phyloP scores from a whole-genome alignment of 2,113 vertebrate genomes.

The Chroicocephalus ridibundus region DNA sequence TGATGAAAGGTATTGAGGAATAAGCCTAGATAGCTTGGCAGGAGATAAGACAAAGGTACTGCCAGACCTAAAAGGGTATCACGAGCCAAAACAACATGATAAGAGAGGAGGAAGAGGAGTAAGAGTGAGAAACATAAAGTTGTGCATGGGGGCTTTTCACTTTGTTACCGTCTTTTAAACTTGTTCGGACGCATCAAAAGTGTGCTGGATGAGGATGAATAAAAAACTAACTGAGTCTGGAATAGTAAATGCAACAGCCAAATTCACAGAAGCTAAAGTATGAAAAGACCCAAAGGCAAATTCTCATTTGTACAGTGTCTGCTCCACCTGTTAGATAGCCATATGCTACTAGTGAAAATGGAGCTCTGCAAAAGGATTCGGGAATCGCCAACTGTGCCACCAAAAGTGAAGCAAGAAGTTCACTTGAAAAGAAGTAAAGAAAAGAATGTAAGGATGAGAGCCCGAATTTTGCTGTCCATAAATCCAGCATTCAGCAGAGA shows the following conservation, averaged over 20 bases:
- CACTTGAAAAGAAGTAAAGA: neutral
- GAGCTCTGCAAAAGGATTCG: constrained; percentile 17
- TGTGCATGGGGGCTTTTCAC: neutral
- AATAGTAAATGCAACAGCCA: constrained; percentile 31
- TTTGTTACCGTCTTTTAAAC: neutral
- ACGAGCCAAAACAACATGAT: neutral
- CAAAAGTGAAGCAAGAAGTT: neutral
- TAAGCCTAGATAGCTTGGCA: neutral
- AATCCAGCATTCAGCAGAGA: neutral
- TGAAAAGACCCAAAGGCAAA: constrained; percentile 55
- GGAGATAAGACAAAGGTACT: neutral
- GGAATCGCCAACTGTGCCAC: neutral
- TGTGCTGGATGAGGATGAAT: neutral
- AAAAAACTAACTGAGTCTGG: neutral
- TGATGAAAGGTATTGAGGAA: neutral
- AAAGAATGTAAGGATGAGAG: neutral
- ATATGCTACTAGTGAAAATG: constrained; percentile 34
- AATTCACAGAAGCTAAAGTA: constrained; percentile 35
- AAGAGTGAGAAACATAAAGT: neutral
- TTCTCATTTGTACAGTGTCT: constrained; percentile 13
- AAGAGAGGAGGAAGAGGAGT: neutral
- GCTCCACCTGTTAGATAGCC: constrained; percentile 54
- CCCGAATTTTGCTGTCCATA: neutral
- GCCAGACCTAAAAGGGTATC: neutral
- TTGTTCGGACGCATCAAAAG: neutral